Conservation (phyloP, 2,113 vertebrate genomes). For the Thomomys bottae region DNA sequence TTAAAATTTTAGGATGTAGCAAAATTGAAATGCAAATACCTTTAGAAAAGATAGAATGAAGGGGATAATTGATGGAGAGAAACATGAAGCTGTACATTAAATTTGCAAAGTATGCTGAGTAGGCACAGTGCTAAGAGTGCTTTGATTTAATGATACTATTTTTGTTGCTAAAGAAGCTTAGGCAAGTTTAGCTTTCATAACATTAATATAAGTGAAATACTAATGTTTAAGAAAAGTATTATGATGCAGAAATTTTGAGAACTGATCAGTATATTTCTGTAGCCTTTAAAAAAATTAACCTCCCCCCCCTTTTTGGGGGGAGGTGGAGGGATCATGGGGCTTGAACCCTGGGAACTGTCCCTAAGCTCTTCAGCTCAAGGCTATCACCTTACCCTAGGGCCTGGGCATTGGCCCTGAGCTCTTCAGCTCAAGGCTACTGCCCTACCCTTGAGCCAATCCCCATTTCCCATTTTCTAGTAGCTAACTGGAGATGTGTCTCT, state of each 20-base stretch:
- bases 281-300: too few relatives aligned
- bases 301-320: too few relatives aligned
- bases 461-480: too few relatives aligned
- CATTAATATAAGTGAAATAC: not conserved
- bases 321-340: too few relatives aligned
- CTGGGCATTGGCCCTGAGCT: too few relatives aligned
- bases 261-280: not conserved
- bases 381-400: too few relatives aligned
- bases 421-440: too few relatives aligned
- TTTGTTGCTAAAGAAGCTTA: slow-evolving; percentile 26
- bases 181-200: slow-evolving; percentile 17
- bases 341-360: too few relatives aligned
- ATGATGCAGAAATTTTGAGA: slow-evolving; percentile 10
- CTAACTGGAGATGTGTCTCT: too few relatives aligned
- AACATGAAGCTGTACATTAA: slow-evolving; percentile 48
- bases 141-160: not conserved
- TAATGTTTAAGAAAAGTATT: not conserved
- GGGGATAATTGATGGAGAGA: not conserved
- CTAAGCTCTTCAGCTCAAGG: too few relatives aligned
- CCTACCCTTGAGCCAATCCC: too few relatives aligned
- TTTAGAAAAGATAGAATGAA: slow-evolving; percentile 11
- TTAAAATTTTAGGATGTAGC: slow-evolving; percentile 4
- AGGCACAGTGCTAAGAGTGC: too few relatives aligned
- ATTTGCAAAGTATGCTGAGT: not conserved
- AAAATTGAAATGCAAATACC: not conserved